phyloP scores from a whole-genome alignment of 2,888 invertebrate genomes.

The Tenthredo livida region DNA sequence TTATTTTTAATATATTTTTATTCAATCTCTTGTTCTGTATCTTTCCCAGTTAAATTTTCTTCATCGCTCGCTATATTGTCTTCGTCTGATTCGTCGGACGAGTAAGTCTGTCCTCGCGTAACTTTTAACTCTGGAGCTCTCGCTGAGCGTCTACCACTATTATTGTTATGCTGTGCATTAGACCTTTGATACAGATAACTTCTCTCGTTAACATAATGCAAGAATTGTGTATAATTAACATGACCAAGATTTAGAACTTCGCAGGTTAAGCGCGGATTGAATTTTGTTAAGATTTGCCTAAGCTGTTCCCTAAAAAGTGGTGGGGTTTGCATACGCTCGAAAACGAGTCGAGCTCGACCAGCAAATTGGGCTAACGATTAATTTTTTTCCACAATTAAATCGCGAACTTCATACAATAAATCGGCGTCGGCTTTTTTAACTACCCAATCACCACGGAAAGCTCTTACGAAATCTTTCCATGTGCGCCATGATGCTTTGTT shows the following conservation, averaged over 20 bases:
- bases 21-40: slow-evolving; percentile 31
- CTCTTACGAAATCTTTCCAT: slow-evolving; percentile 53
- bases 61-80: slow-evolving; percentile 8
- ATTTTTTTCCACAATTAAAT: slow-evolving; percentile 52
- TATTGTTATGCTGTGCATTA: slow-evolving; percentile 4
- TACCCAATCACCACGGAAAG: slow-evolving; percentile 56
- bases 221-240: slow-evolving; percentile 47
- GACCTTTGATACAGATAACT: slow-evolving; percentile 52
- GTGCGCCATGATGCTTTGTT: no score
- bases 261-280: slow-evolving; percentile 53
- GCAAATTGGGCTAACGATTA: slow-evolving; percentile 56
- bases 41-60: slow-evolving; percentile 16
- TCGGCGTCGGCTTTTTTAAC: slow-evolving; percentile 54
- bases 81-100: slow-evolving; percentile 30
- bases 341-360: slow-evolving; percentile 54
- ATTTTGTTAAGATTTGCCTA: slow-evolving; percentile 53
- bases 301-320: slow-evolving; percentile 54
- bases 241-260: slow-evolving; percentile 52
- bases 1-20: neutral
- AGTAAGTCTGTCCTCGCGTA: neutral
- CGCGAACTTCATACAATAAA: slow-evolving; percentile 48
- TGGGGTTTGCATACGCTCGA: slow-evolving; percentile 53
- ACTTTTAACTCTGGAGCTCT: slow-evolving; percentile 12
- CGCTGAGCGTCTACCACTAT: neutral
- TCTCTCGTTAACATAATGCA: slow-evolving; percentile 52